Base-by-base conservation (phyloP, 2,113 vertebrate genomes). In the Haliaeetus leucogaster region DNA sequence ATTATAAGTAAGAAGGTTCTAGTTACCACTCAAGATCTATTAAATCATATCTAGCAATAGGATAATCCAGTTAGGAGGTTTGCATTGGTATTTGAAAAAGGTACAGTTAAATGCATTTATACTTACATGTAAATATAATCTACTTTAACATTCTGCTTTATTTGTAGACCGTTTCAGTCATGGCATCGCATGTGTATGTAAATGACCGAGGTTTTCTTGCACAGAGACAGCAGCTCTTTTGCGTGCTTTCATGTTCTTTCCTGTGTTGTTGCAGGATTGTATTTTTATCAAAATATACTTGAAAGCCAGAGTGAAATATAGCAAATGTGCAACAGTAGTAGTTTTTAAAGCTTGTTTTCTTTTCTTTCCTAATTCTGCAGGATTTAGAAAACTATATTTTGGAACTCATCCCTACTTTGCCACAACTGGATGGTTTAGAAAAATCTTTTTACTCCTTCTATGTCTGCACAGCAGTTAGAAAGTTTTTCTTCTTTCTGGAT, bases 391-490 rank as follows among this genome's bases (percentile, higher is more conserved):
- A 99, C 97, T 99, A 99, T 97, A 99, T 99, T 96, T 97, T 99
- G 97, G 99, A 99, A 96, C 98, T 99, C 82, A 99, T 99, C 74
- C 99, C 99, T 65, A 99, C 99, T 82, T 98, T 99, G 91, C 99
- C 99, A 91, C 99, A 99, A 72, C 97, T 99, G 93, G 99, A 99
- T 76, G 99, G 99, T 40, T 97, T 99, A 96, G 99, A 99, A 98
- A 99, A 99, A 95, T 99, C 99, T 42, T 99, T 99, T 98, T 99
- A 99, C 65, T 99, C 99, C 3, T 99, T 99, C 94, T 99, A 99
- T 72, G 99, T 99, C 88, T 99, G 99, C 97, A 99, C 99, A 20
- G 99, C 99, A 29, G 99, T 99, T 84, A 99, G 99, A 77, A 99
- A 99, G 92, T 99, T 99, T 94, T 99, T 99, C 94, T 99, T 99